Percentiles rank a stretch among this genome's conserved stretches.
phyloP scores from a whole-genome alignment of 2,888 invertebrate species.

The Drosophila monieri region DNA sequence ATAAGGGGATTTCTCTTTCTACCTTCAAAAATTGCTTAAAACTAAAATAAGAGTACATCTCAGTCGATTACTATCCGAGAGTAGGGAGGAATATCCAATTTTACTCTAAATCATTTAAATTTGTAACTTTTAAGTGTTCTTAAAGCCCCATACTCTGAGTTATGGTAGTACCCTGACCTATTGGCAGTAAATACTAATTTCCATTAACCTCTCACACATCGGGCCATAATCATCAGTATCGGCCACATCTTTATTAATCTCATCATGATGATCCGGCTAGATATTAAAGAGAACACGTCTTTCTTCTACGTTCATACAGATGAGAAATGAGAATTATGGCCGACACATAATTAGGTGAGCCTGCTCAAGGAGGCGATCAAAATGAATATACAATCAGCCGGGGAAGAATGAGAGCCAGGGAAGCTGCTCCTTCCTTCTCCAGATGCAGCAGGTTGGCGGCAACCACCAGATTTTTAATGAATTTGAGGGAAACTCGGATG shows the following conservation, averaged over 20 bases:
- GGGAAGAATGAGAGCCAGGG: neutral
- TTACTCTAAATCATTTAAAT: too few species aligned
- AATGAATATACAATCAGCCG: conserved; percentile 12
- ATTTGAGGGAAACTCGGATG: conserved; percentile 15
- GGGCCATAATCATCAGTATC: conserved; percentile 3
- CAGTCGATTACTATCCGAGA: neutral
- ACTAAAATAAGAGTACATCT: neutral
- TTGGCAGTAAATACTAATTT: conserved; percentile 4
- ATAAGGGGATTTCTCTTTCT: neutral
- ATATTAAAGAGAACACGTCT: conserved; percentile 4
- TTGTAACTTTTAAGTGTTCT: neutral
- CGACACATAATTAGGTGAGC: conserved; percentile 58
- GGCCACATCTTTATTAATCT: conserved; percentile 15
- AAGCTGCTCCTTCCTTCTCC: conserved; percentile 2
- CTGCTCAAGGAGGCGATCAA: conserved; percentile 17
- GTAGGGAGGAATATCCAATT: neutral
- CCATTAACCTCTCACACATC: conserved; percentile 6
- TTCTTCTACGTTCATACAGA: conserved; percentile 28
- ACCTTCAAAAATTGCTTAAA: neutral
- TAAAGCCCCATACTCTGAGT: neutral
- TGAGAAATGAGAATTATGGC: conserved; percentile 52
- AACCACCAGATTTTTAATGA: conserved; percentile 29
- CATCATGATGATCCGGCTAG: conserved; percentile 17
- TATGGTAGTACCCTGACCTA: neutral
- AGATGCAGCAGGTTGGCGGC: conserved; percentile 21